Base-by-base conservation (phyloP, 2,888 invertebrate species). In the Pseudoips prasinana region DNA sequence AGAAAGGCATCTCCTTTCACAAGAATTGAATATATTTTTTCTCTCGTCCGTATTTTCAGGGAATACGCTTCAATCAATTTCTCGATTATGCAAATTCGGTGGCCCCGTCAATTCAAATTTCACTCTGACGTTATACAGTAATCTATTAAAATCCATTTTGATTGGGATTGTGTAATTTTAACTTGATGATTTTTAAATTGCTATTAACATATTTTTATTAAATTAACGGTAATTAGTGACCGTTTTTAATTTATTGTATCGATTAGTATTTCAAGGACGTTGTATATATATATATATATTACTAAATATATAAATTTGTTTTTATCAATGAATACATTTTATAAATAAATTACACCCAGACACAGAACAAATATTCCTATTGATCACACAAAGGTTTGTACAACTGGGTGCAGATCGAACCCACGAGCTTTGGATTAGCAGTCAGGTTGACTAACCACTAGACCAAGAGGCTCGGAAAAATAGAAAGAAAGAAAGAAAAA, bases 61-160 rank as follows among this genome's bases (percentile, higher is more conserved):
- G 66, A 73, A 73, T 71, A 79, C 75, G 81, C 78, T 75, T 73
- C 85, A 85, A 86, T 85, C 85, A 84, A 85, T 84, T 77, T 78
- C 73, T 74, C 81, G 83, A 84, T 84, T 82, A 86, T 85, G 84
- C 70, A 85, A 83, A 74, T 71, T 56, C 55, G 54, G 52, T 61
- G 65, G 67, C 71, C 73, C 62, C 63, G 68, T 69, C 77, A 66
- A 65, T 71, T 65, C 60, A 57, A 66, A 72, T 70, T 68, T 66
- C 51, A 50, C 59, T 59, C 55, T 58, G 60, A 42, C 39, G 50
- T 51, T 59, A 48, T 56, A 64, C 58, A 58, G 59, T 64, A 64
- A 76, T 72, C 65, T 68, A 73, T 68, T 65, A 58, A 72, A 67
- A 64, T 65, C 58, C 55, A 57, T 62, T 71, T 68, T 70, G 64